These are phyloP conservation scores for Dolichoris vasculosae DNA, from an alignment of 1,140 invertebrate genomes.

Conservation along the genomic window DNA sequence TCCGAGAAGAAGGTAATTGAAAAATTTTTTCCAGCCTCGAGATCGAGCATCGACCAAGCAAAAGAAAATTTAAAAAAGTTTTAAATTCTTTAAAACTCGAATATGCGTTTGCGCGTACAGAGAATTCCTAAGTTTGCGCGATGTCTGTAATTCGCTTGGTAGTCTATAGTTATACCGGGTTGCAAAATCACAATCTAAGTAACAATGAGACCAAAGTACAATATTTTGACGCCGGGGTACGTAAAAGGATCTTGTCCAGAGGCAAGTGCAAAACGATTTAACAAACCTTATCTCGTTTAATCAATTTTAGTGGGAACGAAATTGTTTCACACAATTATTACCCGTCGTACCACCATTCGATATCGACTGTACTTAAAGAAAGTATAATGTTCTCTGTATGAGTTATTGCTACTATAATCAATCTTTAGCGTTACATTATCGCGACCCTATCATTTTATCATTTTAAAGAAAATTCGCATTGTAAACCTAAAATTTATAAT, in stretches of 20 bases:
- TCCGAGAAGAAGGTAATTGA: constrained; percentile 41
- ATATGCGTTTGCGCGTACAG: neutral
- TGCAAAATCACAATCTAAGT: neutral
- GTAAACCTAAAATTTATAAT: no score
- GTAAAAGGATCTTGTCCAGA: neutral
- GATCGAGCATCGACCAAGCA: neutral
- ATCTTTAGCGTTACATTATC: neutral
- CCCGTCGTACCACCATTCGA: neutral
- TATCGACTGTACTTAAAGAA: constrained; percentile 13
- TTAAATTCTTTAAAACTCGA: neutral
- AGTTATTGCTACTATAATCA: neutral
- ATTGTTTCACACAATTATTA: constrained; percentile 13
- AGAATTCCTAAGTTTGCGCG: neutral
- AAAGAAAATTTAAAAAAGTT: neutral
- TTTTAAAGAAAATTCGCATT: neutral
- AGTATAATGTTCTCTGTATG: neutral
- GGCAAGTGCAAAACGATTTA: constrained; percentile 19
- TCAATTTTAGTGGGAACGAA: constrained; percentile 33
- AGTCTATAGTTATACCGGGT: neutral
- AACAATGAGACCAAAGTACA: constrained; percentile 37
- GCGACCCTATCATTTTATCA: neutral
- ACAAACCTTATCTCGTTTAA: constrained; percentile 34
- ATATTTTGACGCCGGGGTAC: constrained; percentile 1
- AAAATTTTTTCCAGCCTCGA: constrained; percentile 17
- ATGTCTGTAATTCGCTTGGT: constrained; percentile 36